phyloP scores from a whole-genome alignment of 2,797 vertebrate genomes.

The Eutrigla gurnardus region DNA sequence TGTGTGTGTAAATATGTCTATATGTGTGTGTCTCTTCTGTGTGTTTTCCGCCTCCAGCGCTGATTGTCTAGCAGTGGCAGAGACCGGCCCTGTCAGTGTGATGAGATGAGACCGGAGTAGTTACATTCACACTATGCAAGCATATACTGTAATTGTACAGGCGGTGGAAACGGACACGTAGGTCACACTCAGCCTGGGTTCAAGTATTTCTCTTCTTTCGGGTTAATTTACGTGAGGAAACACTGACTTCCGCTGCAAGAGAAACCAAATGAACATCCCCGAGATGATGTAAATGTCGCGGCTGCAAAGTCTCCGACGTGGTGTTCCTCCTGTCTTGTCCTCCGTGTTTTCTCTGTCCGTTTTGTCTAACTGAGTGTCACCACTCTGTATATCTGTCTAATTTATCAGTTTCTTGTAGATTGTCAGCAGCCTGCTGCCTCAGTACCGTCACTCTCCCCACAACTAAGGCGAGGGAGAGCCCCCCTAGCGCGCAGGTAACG shows the following conservation, averaged over 20 bases:
- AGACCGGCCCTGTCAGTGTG: slow-evolving; percentile 76
- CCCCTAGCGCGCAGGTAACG: slow-evolving; percentile 93
- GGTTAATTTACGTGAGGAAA: not conserved
- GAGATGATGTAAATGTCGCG: not conserved
- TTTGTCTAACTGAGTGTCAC: slow-evolving; percentile 89
- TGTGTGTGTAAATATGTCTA: slow-evolving; percentile 11
- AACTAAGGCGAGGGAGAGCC: slow-evolving; percentile 92
- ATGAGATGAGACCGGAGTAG: slow-evolving; percentile 42
- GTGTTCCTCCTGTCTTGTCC: slow-evolving; percentile 44
- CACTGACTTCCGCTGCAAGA: not conserved
- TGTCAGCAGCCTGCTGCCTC: slow-evolving; percentile 99
- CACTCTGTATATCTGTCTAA: slow-evolving; percentile 99
- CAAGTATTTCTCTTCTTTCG: not conserved
- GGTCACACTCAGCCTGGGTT: not conserved
- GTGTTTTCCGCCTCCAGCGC: slow-evolving; percentile 27
- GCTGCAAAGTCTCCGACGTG: slow-evolving; percentile 3
- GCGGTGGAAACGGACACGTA: not conserved
- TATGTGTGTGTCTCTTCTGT: too few relatives aligned
- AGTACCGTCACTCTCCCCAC: slow-evolving; percentile 95
- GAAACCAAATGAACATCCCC: not conserved
- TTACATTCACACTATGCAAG: slow-evolving; percentile 1
- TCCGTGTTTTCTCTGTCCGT: slow-evolving; percentile 52
- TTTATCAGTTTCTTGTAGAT: slow-evolving; percentile 99
- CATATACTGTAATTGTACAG: not conserved
- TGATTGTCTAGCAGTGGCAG: slow-evolving; percentile 77